phyloP scores from a whole-genome alignment of 2,888 invertebrate species.

The Sipha maydis region DNA sequence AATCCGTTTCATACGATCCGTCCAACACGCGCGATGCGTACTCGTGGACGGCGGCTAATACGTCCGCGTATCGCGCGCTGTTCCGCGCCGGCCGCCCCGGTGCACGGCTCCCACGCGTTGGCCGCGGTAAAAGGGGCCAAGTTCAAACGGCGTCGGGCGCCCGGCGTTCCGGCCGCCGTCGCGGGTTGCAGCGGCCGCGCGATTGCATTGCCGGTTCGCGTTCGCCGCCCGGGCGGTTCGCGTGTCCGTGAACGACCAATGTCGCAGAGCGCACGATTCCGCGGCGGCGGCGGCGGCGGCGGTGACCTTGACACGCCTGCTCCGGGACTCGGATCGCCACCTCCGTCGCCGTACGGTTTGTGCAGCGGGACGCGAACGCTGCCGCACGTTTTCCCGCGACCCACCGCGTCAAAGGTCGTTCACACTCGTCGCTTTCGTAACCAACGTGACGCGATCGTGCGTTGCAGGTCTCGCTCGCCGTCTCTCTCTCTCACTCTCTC shows the following conservation, averaged over 20 bases:
- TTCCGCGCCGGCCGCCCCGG: too few species aligned
- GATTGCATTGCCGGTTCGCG: background rate
- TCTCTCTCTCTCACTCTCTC: background rate
- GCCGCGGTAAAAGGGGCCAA: conserved; percentile 46
- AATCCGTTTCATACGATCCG: too few species aligned
- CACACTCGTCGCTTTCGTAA: conserved; percentile 43
- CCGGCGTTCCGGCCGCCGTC: background rate
- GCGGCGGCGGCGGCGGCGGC: conserved; percentile 22
- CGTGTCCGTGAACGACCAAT: conserved; percentile 60
- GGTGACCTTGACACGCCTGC: conserved; percentile 57
- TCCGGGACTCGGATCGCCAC: background rate
- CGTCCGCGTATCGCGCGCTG: background rate
- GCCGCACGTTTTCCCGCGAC: background rate
- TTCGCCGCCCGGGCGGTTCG: background rate
- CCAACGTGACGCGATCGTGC: too few species aligned
- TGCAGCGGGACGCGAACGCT: background rate
- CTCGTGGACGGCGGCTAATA: too few species aligned
- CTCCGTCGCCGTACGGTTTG: background rate
- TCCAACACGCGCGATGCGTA: too few species aligned
- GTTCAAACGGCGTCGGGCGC: background rate
- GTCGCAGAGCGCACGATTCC: conserved; percentile 54
- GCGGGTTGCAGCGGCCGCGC: background rate
- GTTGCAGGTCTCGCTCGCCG: background rate
- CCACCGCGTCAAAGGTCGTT: conserved; percentile 46
- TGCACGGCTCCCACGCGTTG: background rate